These are phyloP conservation scores for Trogon surrucura DNA, from an alignment of 2,113 vertebrate species.

Conservation along the genomic window DNA sequence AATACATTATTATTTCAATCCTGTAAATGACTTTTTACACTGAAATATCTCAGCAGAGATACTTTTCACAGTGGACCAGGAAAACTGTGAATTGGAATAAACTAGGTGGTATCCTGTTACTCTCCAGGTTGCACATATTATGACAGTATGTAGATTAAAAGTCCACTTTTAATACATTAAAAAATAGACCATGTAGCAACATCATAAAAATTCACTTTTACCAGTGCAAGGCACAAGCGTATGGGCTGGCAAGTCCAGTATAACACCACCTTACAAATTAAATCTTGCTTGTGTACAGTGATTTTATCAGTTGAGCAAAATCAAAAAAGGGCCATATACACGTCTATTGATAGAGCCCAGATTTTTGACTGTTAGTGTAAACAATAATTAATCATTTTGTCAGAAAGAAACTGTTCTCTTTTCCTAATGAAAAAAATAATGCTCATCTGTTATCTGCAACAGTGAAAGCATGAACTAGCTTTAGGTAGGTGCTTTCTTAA, in stretches of 20 bases:
- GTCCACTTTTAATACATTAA: background rate
- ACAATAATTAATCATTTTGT: background rate
- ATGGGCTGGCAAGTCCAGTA: background rate
- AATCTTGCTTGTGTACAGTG: fast-evolving
- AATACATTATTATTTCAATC: background rate
- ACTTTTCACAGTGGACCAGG: too few species aligned
- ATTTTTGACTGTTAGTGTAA: background rate
- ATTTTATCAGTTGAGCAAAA: background rate
- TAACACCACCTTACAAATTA: too few species aligned
- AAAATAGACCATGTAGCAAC: background rate
- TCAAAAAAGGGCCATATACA: background rate
- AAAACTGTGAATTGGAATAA: background rate
- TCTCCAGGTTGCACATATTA: background rate
- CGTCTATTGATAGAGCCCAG: background rate
- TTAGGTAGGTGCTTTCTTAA: background rate
- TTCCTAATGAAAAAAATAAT: background rate
- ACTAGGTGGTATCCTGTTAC: background rate
- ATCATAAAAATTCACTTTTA: background rate
- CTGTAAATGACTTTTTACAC: background rate
- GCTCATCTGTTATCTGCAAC: background rate
- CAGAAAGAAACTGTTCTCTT: background rate
- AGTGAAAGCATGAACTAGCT: background rate
- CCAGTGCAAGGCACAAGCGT: background rate
- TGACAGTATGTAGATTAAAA: background rate
- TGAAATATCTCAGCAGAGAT: background rate